Evolutionary conservation across 2,797 vertebrate genomes (phyloP), one percentile per base, ranked within the genome.

Genomic region (Crenuchus spilurus): DNA sequence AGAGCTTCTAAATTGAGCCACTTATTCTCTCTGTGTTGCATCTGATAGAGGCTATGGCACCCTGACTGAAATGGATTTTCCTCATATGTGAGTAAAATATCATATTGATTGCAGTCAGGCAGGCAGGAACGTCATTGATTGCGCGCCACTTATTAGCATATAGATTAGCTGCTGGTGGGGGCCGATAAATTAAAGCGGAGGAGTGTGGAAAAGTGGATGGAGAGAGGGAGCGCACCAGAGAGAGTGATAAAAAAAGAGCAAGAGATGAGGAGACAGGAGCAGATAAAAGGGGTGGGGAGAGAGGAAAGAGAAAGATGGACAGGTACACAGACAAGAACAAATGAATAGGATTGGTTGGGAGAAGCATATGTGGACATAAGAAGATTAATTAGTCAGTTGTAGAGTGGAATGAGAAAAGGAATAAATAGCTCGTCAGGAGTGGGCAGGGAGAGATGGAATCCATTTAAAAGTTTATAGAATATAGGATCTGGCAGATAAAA

Each of bases 91-190:
- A 51, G 80, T 67, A 83, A 86, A 83, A 85, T 83, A 84, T 85
- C 71, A 81, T 90, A 92, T 93, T 91, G 92, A 93, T 92, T 91
- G 88, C 82, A 87, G 82, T 78, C 85, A 88, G 80, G 80, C 88
- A 83, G 87, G 87, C 85, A 58, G 83, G 84, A 84, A 79, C 79
- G 80, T 80, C 89, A 93, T 92, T 92, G 92, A 93, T 94, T 93
- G 90, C 89, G 49, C 90, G 91, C 90, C 88, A 72, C 87, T 85
- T 88, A 94, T 94, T 94, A 92, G 90, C 92, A 93, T 94, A 92
- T 93, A 94, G 90, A 94, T 93, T 92, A 92, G 90, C 90, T 89
- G 82, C 86, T 80, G 44, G 77, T 28, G 75, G 75, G 81, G 81
- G 80, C n/a, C 75, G 80, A 79, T 72, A 85, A 73, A 85, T 83